phyloP scores from a whole-genome alignment of 2,797 vertebrate genomes.

The Mallotus villosus region DNA sequence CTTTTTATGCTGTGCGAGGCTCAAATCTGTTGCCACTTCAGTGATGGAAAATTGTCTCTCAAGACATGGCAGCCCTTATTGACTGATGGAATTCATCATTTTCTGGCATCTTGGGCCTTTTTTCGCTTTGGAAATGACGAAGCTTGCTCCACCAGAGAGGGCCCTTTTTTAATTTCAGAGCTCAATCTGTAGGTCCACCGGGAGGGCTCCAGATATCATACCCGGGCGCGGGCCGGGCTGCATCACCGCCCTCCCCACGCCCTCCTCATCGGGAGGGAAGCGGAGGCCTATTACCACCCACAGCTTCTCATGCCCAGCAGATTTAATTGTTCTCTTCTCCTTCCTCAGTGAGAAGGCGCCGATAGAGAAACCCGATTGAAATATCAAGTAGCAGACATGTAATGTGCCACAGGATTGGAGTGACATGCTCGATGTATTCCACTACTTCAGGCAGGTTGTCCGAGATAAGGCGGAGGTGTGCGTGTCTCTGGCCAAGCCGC shows the following conservation, averaged over 20 bases:
- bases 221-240: no score
- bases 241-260: no score
- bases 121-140: constrained; percentile 60
- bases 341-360: not conserved
- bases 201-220: constrained; percentile 20
- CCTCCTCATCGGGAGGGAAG: constrained; percentile 46
- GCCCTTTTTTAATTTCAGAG: constrained; percentile 62
- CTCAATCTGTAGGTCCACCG: constrained; percentile 48
- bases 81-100: constrained; percentile 76
- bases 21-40: constrained; percentile 69
- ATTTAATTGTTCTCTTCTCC: constrained; percentile 1
- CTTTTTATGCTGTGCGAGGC: constrained; percentile 54
- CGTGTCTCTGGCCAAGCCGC: no score
- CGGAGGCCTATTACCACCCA: constrained; percentile 20
- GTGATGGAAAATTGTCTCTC: constrained; percentile 76
- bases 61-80: constrained; percentile 62
- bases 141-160: constrained; percentile 48
- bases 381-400: constrained; percentile 25
- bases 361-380: constrained; percentile 17
- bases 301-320: not conserved
- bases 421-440: constrained; percentile 22
- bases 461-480: constrained; percentile 13
- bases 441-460: not conserved
- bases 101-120: constrained; percentile 59
- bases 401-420: constrained; percentile 18